Base-by-base conservation (phyloP, 2,113 vertebrate species). In the Varanus komodoensis region DNA sequence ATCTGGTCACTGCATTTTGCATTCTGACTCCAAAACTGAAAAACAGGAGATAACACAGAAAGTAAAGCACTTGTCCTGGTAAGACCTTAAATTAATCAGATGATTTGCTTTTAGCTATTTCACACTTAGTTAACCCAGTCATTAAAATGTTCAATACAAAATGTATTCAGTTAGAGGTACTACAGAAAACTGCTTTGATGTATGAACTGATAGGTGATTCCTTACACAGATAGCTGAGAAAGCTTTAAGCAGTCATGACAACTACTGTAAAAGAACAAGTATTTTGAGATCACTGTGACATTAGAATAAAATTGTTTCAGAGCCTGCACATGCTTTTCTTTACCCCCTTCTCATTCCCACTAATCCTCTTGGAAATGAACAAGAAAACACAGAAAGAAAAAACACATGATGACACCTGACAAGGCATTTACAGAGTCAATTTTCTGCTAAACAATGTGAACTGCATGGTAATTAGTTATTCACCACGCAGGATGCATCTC, bases 391-490 rank as follows among this genome's bases (percentile, higher is more conserved):
- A 95, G 92, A 96, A 93, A 68, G 90, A 96, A 93, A 89, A 77
- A 83, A 84, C 85, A 93, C 75, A 82, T 89, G 92, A 78, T 2
- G 5, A 81, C 82, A 82, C 88, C 93, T 95, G 88, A 86, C 80
- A 93, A 87, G 83, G 86, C 90, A 93, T 87, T 90, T 89, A 93
- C 29, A 93, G 91, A 95, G 88, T 94, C 38, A 61, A 89, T 85
- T 95, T 94, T 94, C 95, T 92, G 87, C 90, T 89, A 93, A 95
- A 89, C 92, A 91, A 89, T 86, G 77, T 91, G 91, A 87, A 93
- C 32, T 93, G 96, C 96, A 97, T 96, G 95, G 94, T 95, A 97
- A 97, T 96, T 95, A 97, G 95, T 95, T 92, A 96, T 89, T 93
- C 89, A 94, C 94, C 92, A 93, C 92, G 87, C 94, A 94, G 95